A percentile compares a stretch with the other conserved stretches of the same genome.
phyloP scores from a whole-genome alignment of 2,797 vertebrate genomes.

The Phyllotis vaccarum region DNA sequence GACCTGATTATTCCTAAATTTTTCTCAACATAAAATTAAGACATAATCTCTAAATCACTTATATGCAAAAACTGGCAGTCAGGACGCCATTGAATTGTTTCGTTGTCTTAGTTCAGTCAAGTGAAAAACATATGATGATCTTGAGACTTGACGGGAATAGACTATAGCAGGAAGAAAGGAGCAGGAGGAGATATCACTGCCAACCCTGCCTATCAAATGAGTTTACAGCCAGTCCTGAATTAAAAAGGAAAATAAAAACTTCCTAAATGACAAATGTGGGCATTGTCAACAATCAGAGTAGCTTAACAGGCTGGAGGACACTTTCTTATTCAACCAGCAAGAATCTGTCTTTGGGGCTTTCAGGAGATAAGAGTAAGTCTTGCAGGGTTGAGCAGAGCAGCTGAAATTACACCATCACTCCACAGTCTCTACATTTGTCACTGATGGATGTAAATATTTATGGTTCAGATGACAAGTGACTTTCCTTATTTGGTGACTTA shows the following conservation, averaged over 20 bases:
- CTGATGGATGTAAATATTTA: conserved; percentile 82
- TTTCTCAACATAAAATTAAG: not conserved
- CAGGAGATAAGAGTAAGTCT: conserved; percentile 78
- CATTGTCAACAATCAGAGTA: conserved; percentile 60
- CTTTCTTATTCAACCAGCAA: conserved; percentile 49
- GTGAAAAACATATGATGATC: not conserved
- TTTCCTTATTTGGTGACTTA: conserved; percentile 79
- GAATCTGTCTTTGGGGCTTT: conserved; percentile 67
- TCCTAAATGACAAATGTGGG: conserved; percentile 45
- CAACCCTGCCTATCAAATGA: conserved; percentile 31
- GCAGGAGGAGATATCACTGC: not conserved
- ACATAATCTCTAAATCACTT: conserved; percentile 3
- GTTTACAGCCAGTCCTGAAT: conserved; percentile 32
- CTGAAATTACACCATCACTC: conserved; percentile 79
- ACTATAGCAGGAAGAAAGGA: not conserved
- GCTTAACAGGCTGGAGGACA: conserved; percentile 62
- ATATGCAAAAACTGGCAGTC: not conserved
- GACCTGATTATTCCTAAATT: not conserved
- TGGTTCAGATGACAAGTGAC: conserved; percentile 82
- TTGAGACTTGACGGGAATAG: not conserved
- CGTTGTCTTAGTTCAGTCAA: not conserved
- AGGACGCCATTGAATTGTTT: not conserved
- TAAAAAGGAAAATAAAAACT: conserved; percentile 62
- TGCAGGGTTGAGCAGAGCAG: conserved; percentile 69
- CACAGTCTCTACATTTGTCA: conserved; percentile 82